phyloP scores from a whole-genome alignment of 1,140 invertebrate species.

The Macrobrachium nipponense region DNA sequence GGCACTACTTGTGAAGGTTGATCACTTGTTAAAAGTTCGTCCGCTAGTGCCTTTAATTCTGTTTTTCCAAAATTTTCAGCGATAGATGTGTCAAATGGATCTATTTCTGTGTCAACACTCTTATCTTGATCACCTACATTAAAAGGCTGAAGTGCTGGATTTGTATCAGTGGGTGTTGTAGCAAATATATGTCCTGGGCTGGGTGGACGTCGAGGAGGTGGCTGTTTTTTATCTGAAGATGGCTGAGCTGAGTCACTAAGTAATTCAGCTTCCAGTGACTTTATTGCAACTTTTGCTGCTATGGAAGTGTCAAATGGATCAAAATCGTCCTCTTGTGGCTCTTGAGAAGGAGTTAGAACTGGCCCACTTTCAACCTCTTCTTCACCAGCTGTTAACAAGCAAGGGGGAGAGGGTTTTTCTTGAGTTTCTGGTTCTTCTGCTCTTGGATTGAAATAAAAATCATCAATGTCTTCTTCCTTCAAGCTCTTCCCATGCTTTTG shows the following conservation, averaged over 20 bases:
- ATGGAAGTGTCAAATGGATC: conserved; percentile 68
- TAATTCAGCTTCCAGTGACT: conserved; percentile 60
- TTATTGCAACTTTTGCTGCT: conserved; percentile 63
- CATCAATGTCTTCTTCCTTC: conserved; percentile 67
- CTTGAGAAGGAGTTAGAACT: conserved; percentile 56
- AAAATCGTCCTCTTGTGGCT: conserved; percentile 62
- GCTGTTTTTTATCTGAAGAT: neutral
- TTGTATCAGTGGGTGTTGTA: conserved; percentile 57
- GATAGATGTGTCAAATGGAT: conserved; percentile 87
- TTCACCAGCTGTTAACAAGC: conserved; percentile 54
- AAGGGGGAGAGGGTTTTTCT: conserved; percentile 23
- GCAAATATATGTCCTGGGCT: conserved; percentile 45
- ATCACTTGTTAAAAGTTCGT: conserved; percentile 23
- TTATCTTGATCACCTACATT: conserved; percentile 42
- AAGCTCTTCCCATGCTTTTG: neutral
- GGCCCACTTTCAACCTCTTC: conserved; percentile 39
- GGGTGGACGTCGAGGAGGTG: conserved; percentile 41
- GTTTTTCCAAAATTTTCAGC: conserved; percentile 79
- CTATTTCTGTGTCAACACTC: conserved; percentile 73
- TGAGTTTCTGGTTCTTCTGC: conserved; percentile 70
- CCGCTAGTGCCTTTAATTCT: conserved; percentile 71
- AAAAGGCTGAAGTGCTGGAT: conserved; percentile 62
- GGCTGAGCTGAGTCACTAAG: conserved; percentile 38
- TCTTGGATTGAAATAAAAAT: conserved; percentile 78
- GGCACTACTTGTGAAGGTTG: neutral